Evolutionary conservation across 2,888 invertebrate species (phyloP).

Genomic region (Orthonevra nobilis): DNA sequence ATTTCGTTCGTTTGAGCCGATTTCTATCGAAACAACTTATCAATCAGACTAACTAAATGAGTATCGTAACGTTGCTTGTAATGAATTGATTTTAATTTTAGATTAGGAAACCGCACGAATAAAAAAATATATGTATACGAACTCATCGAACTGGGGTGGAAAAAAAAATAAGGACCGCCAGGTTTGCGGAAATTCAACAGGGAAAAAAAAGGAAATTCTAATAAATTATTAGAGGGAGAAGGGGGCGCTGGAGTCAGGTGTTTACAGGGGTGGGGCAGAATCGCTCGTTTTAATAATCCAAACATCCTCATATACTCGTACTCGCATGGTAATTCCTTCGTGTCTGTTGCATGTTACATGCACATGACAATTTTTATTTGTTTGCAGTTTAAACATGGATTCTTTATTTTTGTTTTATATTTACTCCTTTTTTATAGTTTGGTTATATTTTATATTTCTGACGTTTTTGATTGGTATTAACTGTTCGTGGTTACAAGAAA

Average conservation of each 20-base stretch:
- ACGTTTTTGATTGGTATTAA: slow-evolving; percentile 7
- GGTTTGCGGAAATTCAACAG: no score
- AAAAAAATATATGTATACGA: slow-evolving; percentile 28
- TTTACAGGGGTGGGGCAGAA: slow-evolving; percentile 4
- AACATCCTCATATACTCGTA: slow-evolving; percentile 46
- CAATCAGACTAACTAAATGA: slow-evolving; percentile 68
- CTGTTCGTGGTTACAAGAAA: no score
- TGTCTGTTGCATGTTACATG: slow-evolving; percentile 67
- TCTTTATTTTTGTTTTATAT: slow-evolving; percentile 7
- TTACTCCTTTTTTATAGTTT: neutral
- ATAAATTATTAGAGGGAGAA: slow-evolving; percentile 36
- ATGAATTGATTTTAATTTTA: slow-evolving; percentile 71
- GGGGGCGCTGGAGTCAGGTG: slow-evolving; percentile 1
- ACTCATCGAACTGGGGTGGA: slow-evolving; percentile 38
- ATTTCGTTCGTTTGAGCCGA: slow-evolving; percentile 29
- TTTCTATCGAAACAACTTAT: slow-evolving; percentile 64
- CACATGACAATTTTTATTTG: slow-evolving; percentile 61
- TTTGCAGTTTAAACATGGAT: slow-evolving; percentile 48
- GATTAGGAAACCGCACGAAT: slow-evolving; percentile 63
- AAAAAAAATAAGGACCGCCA: no score
- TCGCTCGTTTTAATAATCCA: slow-evolving; percentile 49
- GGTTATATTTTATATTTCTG: slow-evolving; percentile 29
- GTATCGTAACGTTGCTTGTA: slow-evolving; percentile 63
- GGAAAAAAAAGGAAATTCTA: neutral
- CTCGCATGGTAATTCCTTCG: slow-evolving; percentile 58